A percentile compares a stretch with the other conserved stretches of the same genome.
phyloP scores from a whole-genome alignment of 2,797 vertebrate species.

The Xenops minutus region DNA sequence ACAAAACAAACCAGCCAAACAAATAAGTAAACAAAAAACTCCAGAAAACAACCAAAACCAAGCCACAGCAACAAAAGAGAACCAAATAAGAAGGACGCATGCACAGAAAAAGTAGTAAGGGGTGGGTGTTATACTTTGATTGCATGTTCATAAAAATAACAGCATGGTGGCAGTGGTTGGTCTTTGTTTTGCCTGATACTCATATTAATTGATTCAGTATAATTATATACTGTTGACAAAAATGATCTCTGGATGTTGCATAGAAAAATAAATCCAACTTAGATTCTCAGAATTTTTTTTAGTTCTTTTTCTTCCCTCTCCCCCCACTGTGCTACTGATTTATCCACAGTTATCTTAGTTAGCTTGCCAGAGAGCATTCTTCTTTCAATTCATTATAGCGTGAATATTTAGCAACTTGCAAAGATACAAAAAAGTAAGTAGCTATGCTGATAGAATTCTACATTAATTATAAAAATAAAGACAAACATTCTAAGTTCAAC shows the following conservation, averaged over 20 bases:
- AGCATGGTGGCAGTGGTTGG: background rate
- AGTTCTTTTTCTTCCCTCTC: background rate
- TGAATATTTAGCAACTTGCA: conserved; percentile 18
- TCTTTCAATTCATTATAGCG: background rate
- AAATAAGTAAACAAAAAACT: background rate
- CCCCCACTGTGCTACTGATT: background rate
- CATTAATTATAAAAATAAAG: background rate
- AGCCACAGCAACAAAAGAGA: background rate
- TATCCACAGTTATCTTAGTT: conserved; percentile 7
- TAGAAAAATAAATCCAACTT: conserved; percentile 23
- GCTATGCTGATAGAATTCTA: background rate
- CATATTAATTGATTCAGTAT: background rate
- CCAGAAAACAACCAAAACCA: background rate
- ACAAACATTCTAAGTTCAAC: background rate
- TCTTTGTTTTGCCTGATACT: conserved; percentile 1
- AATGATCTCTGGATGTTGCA: background rate
- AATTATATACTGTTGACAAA: conserved; percentile 4
- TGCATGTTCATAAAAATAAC: background rate
- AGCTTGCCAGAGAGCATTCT: background rate
- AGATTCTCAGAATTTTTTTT: background rate
- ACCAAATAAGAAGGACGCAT: background rate
- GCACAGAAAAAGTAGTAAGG: background rate
- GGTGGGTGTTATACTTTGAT: background rate
- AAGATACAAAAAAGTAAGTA: background rate
- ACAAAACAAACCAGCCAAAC: background rate